Evolutionary conservation across 2,797 vertebrate genomes (phyloP).

Genomic region (Synaphobranchus kaupii): DNA sequence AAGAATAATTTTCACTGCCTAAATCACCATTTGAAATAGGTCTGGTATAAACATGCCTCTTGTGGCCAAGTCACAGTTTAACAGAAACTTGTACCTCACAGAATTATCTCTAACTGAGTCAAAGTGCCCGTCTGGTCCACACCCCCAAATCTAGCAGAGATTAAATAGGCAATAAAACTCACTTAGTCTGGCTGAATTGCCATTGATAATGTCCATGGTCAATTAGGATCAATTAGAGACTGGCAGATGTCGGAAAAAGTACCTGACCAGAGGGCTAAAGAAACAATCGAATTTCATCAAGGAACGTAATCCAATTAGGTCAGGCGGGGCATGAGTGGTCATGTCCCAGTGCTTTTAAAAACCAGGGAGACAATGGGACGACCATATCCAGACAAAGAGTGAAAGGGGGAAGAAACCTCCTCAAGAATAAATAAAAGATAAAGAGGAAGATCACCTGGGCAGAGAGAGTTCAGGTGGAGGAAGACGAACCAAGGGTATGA

Average conservation of each 20-base stretch:
- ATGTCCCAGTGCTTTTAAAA: slow-evolving; percentile 80
- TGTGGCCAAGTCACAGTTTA: slow-evolving; percentile 17
- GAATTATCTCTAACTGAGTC: slow-evolving; percentile 22
- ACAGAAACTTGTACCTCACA: slow-evolving; percentile 27
- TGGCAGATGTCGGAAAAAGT: slow-evolving; percentile 72
- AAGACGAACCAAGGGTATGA: slow-evolving; percentile 50
- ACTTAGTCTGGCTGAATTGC: slow-evolving; percentile 67
- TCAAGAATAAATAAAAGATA: slow-evolving; percentile 38
- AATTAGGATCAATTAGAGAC: slow-evolving; percentile 82
- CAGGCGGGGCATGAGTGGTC: slow-evolving; percentile 64
- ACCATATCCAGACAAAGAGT: slow-evolving; percentile 1
- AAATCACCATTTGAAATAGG: background rate
- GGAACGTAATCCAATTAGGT: slow-evolving; percentile 86
- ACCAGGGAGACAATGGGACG: slow-evolving; percentile 34
- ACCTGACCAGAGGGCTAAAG: slow-evolving; percentile 77
- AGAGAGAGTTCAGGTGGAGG: slow-evolving; percentile 39
- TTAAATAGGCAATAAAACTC: slow-evolving; percentile 51
- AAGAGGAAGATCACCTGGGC: background rate
- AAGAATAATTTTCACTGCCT: background rate
- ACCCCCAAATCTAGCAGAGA: slow-evolving; percentile 36
- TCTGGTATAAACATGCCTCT: slow-evolving; percentile 9
- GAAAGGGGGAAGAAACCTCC: background rate
- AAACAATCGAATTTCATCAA: slow-evolving; percentile 85
- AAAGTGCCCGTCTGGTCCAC: slow-evolving; percentile 10
- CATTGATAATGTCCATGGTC: slow-evolving; percentile 80